Evolutionary conservation across 92 coral and sea anemone genomes (phyloP), one percentile per base, ranked within the genome.

Genomic region (Porites rus): DNA sequence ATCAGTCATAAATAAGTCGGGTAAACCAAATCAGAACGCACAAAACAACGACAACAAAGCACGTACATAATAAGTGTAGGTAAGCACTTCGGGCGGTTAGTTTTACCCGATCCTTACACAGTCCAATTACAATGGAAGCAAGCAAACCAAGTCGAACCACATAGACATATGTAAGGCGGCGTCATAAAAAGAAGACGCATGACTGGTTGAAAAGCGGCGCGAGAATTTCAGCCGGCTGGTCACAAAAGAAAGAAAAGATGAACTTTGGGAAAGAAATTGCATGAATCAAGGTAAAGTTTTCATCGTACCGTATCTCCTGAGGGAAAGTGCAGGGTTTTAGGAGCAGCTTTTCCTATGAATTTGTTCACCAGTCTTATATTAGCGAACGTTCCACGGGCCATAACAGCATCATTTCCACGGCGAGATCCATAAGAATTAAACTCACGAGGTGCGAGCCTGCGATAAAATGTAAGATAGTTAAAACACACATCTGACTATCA

Each of bases 361-460:
- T 97, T 97, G 70, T 97, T 97, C 76, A 97, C 88, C 88, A 97
- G 91, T 52, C 99, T 96, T 69, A 97, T 97, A 87, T 97, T 97
- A 63, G 99, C 99, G 86, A 97, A 97, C 16, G 99, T 97, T 64
- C 99, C 99, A 11, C 99, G 99, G 16, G 99, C 95, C 99, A 97
- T 97, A 79, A 97, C 96, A 46, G 98, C 98, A 68, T 97, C 99
- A 56, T 97, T 97, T 69, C 99, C 99, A 72, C 99, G 96, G 25
- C 99, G 99, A 14, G 99, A 97, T n/a, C 99, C 99, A 74, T 97
- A 97, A 7, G 99, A 97, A 80, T 97, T 97, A 86, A 97, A 97
- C 87, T 97, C 94, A 12, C 99, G 96, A 20, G 99, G 98, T n/a
- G 92, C 93, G 22, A 97, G 96, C 65, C 99, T 97, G 90, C 51